Evolutionary conservation across 2,888 invertebrate species (phyloP).

Genomic region (Acholoe squamosa): DNA sequence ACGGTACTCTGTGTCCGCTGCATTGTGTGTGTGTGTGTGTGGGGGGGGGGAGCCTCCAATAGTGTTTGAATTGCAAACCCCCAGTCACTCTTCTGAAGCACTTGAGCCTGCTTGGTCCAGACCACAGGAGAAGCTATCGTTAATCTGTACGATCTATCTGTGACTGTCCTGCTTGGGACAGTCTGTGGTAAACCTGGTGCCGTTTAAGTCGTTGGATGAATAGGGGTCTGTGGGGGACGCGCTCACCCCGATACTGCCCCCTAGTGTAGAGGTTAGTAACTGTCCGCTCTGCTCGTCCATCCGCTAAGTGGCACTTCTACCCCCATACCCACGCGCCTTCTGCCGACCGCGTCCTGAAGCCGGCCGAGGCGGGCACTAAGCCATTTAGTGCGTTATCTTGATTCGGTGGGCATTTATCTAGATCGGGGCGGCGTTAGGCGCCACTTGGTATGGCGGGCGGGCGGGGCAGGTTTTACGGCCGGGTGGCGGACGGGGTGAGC

Average conservation of each 20-base stretch:
- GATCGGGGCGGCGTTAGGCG: not conserved
- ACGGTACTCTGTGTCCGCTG: not conserved
- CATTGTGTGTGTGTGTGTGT: too few species aligned
- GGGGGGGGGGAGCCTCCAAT: not conserved
- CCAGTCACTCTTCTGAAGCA: not conserved
- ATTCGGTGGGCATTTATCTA: slow-evolving; percentile 60
- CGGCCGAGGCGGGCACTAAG: slow-evolving; percentile 43
- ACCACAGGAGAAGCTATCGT: not conserved
- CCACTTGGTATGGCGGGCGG: slow-evolving; percentile 54
- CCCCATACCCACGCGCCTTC: not conserved
- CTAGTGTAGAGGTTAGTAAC: not conserved
- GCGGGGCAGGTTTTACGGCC: slow-evolving; percentile 17
- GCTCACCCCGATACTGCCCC: not conserved
- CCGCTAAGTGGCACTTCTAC: not conserved
- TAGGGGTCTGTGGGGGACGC: not conserved
- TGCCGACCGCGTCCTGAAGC: not conserved
- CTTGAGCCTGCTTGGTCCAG: too few species aligned
- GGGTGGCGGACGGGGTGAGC: not conserved
- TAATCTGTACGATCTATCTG: not conserved
- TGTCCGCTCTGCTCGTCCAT: not conserved
- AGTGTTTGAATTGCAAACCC: slow-evolving; percentile 13
- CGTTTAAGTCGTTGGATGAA: slow-evolving; percentile 7
- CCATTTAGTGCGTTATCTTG: slow-evolving; percentile 60
- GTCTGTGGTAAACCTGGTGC: not conserved
- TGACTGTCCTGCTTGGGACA: not conserved